Base-by-base conservation (phyloP, 2,113 vertebrate species). In the Lynx canadensis region DNA sequence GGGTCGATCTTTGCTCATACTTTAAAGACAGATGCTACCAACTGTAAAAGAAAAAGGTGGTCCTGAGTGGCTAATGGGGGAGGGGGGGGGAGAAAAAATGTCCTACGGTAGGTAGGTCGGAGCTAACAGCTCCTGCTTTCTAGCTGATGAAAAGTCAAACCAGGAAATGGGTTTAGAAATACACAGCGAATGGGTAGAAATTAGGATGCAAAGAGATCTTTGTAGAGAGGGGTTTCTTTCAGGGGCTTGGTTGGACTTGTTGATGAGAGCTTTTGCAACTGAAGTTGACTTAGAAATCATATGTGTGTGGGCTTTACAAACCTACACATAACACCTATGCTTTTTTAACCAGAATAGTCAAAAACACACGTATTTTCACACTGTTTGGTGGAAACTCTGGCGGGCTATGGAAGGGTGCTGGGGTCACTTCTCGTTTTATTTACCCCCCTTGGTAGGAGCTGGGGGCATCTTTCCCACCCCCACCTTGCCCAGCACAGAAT, bases 281-380 rank as follows among this genome's bases (percentile, higher is more conserved):
- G 52, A 81, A 60, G 95, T 96, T 95, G 87, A 76, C 89, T 94
- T 86, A 97, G 73, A 91, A 96, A 95, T 90, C 36, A 0, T 19
- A 2, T 55, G 5, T 45, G 23, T 76, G 16, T 82, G 25, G 16
- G 15, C 63, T 80, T 38, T 82, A 89, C 41, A 97, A 89, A 95
- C 92, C 33, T 80, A 92, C 73, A 88, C 11, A 91, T 68, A 95
- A 91, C 36, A 80, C 74, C 50, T 65, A 50, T 94, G 78, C 69
- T 93, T 95, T 96, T 91, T 96, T 91, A 3, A 79, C 84, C 6
- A 9, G 33, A 97, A 74, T 89, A 41, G 66, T 63, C 10, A 93
- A 93, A 95, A 73, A 48, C 92, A 90, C 52, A 92, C 5, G 7
- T 29, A 15, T 81, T 86, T 90, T 94, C 65, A 95, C 33, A 84